phyloP scores from a whole-genome alignment of 2,113 vertebrate species.

The Chinchilla lanigera region DNA sequence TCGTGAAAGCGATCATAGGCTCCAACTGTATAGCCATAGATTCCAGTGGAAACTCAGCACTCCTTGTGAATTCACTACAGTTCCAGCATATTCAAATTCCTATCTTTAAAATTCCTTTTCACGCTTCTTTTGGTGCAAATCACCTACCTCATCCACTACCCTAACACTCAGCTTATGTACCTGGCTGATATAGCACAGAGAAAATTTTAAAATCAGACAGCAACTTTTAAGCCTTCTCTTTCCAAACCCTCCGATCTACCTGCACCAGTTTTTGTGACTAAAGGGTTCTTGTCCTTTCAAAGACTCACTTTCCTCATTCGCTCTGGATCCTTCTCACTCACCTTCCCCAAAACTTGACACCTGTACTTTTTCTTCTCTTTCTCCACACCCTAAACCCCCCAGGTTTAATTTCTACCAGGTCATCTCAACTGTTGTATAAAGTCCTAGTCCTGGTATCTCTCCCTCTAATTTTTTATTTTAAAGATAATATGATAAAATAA shows the following conservation, averaged over 20 bases:
- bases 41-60: neutral
- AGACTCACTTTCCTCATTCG: neutral
- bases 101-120: neutral
- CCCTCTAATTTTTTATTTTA: neutral
- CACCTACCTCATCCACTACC: neutral
- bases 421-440: neutral
- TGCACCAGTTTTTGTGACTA: neutral
- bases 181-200: neutral
- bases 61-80: neutral
- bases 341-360: neutral
- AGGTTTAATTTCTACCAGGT: neutral
- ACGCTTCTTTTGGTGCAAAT: neutral
- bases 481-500: too few relatives aligned
- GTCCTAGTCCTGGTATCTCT: neutral
- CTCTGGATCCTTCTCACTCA: neutral
- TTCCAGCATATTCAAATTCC: neutral
- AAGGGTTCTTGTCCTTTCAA: neutral
- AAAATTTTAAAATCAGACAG: neutral
- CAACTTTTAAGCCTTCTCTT: neutral
- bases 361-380: neutral
- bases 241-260: neutral
- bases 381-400: neutral
- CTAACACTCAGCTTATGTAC: neutral
- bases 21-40: neutral
- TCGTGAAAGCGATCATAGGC: neutral